Percentiles rank a stretch among this genome's conserved stretches.
These are phyloP conservation scores for Conus canariensis DNA, from an alignment of 2,888 invertebrate species.

Conservation along the genomic window DNA sequence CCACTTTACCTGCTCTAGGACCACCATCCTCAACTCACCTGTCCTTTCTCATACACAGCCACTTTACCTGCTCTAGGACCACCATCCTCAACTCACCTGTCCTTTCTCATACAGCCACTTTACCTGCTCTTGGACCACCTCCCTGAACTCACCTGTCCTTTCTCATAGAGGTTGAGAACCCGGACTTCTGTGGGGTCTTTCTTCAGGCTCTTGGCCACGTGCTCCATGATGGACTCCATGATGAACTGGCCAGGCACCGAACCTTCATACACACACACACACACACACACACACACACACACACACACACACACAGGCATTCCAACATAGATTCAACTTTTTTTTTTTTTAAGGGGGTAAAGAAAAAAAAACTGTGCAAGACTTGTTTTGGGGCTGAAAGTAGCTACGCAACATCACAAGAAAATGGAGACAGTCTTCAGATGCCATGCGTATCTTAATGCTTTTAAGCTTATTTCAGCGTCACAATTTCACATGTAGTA, in stretches of 20 bases:
- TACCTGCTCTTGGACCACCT: too few relatives aligned
- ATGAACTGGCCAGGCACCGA: conserved; percentile 77
- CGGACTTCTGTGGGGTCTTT: conserved; percentile 76
- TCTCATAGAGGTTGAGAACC: conserved; percentile 68
- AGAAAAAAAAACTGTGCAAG: background rate
- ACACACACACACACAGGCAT: background rate
- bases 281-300: conserved; percentile 11
- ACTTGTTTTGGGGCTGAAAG: too few relatives aligned
- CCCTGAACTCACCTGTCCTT: conserved; percentile 49
- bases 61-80: too few relatives aligned
- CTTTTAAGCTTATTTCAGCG: too few relatives aligned
- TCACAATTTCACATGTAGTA: too few relatives aligned
- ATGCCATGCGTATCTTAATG: too few relatives aligned
- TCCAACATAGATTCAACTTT: background rate
- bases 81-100: background rate
- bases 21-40: too few relatives aligned
- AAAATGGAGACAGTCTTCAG: too few relatives aligned
- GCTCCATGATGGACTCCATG: conserved; percentile 80
- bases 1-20: too few relatives aligned
- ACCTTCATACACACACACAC: conserved; percentile 58
- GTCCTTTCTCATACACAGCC: too few relatives aligned
- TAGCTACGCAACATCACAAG: too few relatives aligned
- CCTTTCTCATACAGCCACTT: conserved; percentile 63
- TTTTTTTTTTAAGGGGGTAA: too few relatives aligned
- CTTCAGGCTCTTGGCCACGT: conserved; percentile 75